phyloP scores from a whole-genome alignment of 2,113 vertebrate genomes.

The Macaca fascicularis region DNA sequence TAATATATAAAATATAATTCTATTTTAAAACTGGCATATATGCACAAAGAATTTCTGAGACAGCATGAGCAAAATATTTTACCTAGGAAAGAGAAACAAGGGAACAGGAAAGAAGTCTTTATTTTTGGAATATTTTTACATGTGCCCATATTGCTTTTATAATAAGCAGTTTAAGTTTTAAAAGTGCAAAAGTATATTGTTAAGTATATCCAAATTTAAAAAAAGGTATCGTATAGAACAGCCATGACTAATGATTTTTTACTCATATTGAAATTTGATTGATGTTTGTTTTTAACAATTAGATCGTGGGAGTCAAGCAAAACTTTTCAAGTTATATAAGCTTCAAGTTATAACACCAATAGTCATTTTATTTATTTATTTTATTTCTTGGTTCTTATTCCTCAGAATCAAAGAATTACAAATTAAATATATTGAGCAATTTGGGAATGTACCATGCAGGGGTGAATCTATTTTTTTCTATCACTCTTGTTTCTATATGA shows the following conservation, averaged over 20 bases:
- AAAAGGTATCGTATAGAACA: not conserved
- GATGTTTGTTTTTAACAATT: not conserved
- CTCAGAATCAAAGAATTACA: not conserved
- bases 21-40: not conserved
- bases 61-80: not conserved
- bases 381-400: not conserved
- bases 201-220: not conserved
- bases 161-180: not conserved
- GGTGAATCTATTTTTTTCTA: not conserved
- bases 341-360: not conserved
- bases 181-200: not conserved
- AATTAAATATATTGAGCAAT: not conserved
- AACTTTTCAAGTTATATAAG: not conserved
- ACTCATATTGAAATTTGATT: not conserved
- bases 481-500: not conserved
- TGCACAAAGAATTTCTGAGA: not conserved
- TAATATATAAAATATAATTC: not conserved
- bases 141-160: not conserved
- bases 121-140: not conserved
- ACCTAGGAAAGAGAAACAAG: not conserved
- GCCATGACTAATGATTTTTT: not conserved
- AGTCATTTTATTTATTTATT: not conserved
- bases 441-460: constrained; percentile 15
- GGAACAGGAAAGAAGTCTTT: not conserved
- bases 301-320: not conserved